These are phyloP conservation scores for Malurus splendens DNA, from an alignment of 2,797 vertebrate species.

Conservation along the genomic window DNA sequence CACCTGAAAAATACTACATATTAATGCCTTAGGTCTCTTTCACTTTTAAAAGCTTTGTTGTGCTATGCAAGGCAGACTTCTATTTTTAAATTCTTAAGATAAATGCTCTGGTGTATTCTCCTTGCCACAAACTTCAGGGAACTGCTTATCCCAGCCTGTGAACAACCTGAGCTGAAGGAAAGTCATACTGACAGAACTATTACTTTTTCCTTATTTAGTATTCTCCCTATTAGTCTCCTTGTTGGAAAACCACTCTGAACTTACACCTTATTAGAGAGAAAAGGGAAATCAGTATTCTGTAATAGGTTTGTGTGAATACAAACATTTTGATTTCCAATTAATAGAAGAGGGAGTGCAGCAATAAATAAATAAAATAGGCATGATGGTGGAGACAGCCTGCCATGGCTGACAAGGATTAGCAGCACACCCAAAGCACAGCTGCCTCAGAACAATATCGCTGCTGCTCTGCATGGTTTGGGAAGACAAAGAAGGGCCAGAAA, in stretches of 20 bases:
- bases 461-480: neutral
- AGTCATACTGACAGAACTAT: neutral
- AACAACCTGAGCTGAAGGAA: neutral
- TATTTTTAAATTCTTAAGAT: neutral
- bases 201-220: neutral
- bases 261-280: neutral
- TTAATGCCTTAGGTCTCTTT: neutral
- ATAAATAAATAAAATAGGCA: neutral
- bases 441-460: neutral
- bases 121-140: neutral
- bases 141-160: neutral
- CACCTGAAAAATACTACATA: neutral
- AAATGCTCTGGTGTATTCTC: neutral
- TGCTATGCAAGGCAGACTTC: neutral
- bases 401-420: neutral
- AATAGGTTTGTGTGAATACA: neutral
- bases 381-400: neutral
- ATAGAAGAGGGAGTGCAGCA: neutral
- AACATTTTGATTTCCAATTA: neutral
- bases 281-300: neutral
- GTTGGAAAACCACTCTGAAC: neutral
- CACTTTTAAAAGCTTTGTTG: neutral
- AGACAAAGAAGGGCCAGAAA: neutral
- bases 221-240: neutral
- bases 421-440: neutral